These are phyloP conservation scores for Tetanocera ferruginea DNA, from an alignment of 2,888 invertebrate genomes.

Conservation along the genomic window DNA sequence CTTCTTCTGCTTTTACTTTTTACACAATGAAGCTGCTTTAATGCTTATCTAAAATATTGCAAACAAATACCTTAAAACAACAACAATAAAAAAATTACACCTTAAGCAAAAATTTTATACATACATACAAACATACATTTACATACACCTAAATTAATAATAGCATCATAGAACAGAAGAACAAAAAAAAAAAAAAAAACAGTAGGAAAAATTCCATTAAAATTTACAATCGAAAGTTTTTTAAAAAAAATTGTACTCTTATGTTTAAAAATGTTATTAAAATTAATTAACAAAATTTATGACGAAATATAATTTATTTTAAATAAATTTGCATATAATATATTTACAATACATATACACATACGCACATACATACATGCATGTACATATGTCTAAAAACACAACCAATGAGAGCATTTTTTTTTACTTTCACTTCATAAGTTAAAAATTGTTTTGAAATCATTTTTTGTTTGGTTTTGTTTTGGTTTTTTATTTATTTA, in stretches of 20 bases:
- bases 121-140: background rate
- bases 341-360: slow-evolving; percentile 44
- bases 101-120: background rate
- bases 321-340: slow-evolving; percentile 14
- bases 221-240: slow-evolving; percentile 7
- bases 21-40: slow-evolving; percentile 20
- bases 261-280: background rate
- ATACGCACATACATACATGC: slow-evolving; percentile 54
- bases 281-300: background rate
- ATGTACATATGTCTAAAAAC: slow-evolving; percentile 63
- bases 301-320: slow-evolving; percentile 9
- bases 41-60: background rate
- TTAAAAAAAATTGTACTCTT: background rate
- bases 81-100: background rate
- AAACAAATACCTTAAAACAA: background rate
- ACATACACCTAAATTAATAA: background rate
- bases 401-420: slow-evolving; percentile 71
- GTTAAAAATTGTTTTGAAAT: slow-evolving; percentile 37
- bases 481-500: slow-evolving; percentile 35
- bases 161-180: background rate
- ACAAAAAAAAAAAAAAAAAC: too few species aligned
- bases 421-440: slow-evolving; percentile 49
- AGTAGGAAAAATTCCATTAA: background rate
- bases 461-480: slow-evolving; percentile 44
- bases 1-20: slow-evolving; percentile 36